These are phyloP conservation scores for Dynastes hyllus DNA, from an alignment of 2,888 invertebrate genomes.

Conservation along the genomic window DNA sequence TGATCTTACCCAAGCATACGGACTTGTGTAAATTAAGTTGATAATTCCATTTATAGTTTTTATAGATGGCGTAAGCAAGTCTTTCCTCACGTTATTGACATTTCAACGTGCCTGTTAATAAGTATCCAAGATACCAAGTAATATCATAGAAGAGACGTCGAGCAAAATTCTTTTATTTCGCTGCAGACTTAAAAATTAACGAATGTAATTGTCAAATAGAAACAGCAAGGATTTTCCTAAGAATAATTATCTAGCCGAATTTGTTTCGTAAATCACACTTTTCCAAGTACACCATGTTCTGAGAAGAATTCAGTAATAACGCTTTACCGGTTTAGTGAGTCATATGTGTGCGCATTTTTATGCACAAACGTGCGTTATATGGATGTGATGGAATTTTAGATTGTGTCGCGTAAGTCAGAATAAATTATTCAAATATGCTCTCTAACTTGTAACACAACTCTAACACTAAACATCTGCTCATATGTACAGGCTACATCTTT, in stretches of 20 bases:
- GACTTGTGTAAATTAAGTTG: neutral
- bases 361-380: neutral
- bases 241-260: conserved; percentile 7
- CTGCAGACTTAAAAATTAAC: too few relatives aligned
- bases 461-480: conserved; percentile 12
- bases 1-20: neutral
- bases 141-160: too few relatives aligned
- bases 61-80: conserved; percentile 4
- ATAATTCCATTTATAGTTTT: conserved; percentile 11
- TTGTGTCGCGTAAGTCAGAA: conserved; percentile 30
- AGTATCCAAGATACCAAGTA: too few relatives aligned
- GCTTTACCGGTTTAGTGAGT: conserved; percentile 42
- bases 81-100: conserved; percentile 39
- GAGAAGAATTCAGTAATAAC: conserved; percentile 23
- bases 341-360: conserved; percentile 29
- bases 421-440: conserved; percentile 30
- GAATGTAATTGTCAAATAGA: too few relatives aligned
- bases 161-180: too few relatives aligned
- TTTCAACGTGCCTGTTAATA: neutral
- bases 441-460: conserved; percentile 22
- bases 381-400: conserved; percentile 43
- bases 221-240: neutral
- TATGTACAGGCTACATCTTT: neutral
- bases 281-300: conserved; percentile 2
- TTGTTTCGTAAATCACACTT: neutral